Base-by-base conservation (phyloP, 2,797 vertebrate species). In the Liasis olivaceus region DNA sequence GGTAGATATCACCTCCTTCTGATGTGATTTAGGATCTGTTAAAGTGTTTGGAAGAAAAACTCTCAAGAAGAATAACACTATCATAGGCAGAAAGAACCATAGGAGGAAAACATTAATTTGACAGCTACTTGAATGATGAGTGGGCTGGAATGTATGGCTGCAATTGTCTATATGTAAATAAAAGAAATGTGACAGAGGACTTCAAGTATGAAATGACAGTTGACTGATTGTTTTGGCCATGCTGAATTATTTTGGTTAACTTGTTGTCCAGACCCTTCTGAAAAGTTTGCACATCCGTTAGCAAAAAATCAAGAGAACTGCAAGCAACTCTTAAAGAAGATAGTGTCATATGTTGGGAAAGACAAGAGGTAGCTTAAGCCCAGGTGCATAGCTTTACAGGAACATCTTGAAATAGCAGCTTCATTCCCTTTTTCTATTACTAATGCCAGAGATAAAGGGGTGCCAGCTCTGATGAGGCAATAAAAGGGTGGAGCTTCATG, bases 21-120 rank as follows among this genome's bases (percentile, higher is more conserved):
- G 28, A 62, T 94, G 85, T 86, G 85, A 96, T 96, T 96, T 95
- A 94, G 85, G 31, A 77, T 84, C 90, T 90, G 93, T 93, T 94
- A 92, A 85, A 94, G 87, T 95, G 92, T 93, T 1, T 9, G 95
- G 94, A 96, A 91, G 58, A 0, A 89, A 92, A 90, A 63, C 94
- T 93, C 93, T 90, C n/a, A 26, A 92, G 96, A 69, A 62, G 81
- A 54, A 81, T 87, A 90, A 90, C 63, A 42, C 14, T 14, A 42
- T 56, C 85, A 47, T 58, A 31, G 91, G 88, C 92, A 94, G 90
- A 7, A 0, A 93, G 69, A 62, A 3, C 86, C 26, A 58, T 2
- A 56, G 94, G n/a, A 0, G 0, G 91, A 94, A 59, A 87, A 85
- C 90, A 90, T 91, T 81, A 4, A 31, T 42, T 0, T 88, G 59